Evolutionary conservation across 2,888 invertebrate species (phyloP), one percentile per base, ranked within the genome.

Genomic region (Villa cingulata): DNA sequence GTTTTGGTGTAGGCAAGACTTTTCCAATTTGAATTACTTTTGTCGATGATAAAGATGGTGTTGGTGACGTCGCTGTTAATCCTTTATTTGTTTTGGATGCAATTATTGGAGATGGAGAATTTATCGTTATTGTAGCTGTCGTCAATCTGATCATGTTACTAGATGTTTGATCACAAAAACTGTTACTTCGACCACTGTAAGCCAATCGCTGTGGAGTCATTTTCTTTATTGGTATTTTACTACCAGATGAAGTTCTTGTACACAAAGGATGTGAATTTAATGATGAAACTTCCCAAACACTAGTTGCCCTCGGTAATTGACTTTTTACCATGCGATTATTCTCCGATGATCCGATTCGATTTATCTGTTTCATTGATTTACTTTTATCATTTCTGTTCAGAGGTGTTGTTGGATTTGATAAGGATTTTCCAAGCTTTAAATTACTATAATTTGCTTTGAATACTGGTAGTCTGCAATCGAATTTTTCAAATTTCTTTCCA

Each of bases 201-300:
- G 62, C 48, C n/a, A 56, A 53, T 42, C 55, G 61, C 4, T 62
- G 57, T 15, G 42, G 37, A 14, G 32, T 34, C 6, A 58, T 53
- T 51, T 63, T 65, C 16, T 64, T 58, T 17, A 78, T 74, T 61
- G 78, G 78, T 65, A 78, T 78, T 70, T 76, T 76, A 61, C 77
- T 77, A 43, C 73, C 72, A 27, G 75, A 75, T 57, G 73, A 71
- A 67, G 74, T 66, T 19, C 54, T 46, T n/a, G 43, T 46, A 29
- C 51, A 51, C 17, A 46, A 32, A 4, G 49, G 45, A 42, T 50
- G 44, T 14, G 72, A 72, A 15, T 38, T 41, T 34, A 37, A 37
- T 2, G 38, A 23, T 17, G 73, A 71, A 56, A 74, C 66, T 65
- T 74, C 74, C 72, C 73, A 74, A 52, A 73, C 73, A 55, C 74